phyloP scores from a whole-genome alignment of 2,888 invertebrate species.

The Ecliptopera silaceata region DNA sequence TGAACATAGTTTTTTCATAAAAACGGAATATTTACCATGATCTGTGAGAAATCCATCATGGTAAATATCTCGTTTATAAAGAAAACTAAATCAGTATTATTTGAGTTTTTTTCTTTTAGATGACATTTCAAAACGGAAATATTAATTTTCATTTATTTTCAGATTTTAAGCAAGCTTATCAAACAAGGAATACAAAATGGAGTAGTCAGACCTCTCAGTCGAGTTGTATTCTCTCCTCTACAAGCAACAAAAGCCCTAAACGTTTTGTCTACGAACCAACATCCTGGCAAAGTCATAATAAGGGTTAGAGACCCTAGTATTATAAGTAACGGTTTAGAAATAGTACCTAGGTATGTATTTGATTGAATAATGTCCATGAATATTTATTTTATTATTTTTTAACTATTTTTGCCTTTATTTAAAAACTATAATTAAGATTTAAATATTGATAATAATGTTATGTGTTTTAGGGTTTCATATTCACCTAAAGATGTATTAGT shows the following conservation, averaged over 20 bases:
- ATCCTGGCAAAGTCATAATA: slow-evolving; percentile 59
- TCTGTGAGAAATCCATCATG: no score
- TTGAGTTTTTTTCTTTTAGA: no score
- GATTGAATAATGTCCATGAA: no score
- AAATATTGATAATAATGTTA: no score
- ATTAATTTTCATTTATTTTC: slow-evolving; percentile 36
- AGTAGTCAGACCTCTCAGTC: slow-evolving; percentile 85
- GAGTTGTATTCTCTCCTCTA: slow-evolving; percentile 84
- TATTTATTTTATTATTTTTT: no score
- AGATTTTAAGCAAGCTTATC: slow-evolving; percentile 74
- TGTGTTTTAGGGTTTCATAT: slow-evolving; percentile 41
- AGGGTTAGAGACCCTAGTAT: slow-evolving; percentile 38
- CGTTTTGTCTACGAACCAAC: slow-evolving; percentile 84
- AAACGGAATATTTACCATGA: no score
- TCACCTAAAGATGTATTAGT: slow-evolving; percentile 40
- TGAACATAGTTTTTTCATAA: no score
- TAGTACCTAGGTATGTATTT: slow-evolving; percentile 41
- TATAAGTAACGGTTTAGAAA: slow-evolving; percentile 33
- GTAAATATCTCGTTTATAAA: no score
- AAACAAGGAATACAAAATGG: slow-evolving; percentile 85
- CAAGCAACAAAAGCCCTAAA: slow-evolving; percentile 86
- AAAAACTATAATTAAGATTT: no score
- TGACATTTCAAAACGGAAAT: no score
- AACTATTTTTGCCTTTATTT: no score
- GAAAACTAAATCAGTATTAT: no score